A percentile compares a stretch with the other conserved stretches of the same genome.
Evolutionary conservation across 2,797 vertebrate genomes (phyloP).

Genomic region (Columba guinea): DNA sequence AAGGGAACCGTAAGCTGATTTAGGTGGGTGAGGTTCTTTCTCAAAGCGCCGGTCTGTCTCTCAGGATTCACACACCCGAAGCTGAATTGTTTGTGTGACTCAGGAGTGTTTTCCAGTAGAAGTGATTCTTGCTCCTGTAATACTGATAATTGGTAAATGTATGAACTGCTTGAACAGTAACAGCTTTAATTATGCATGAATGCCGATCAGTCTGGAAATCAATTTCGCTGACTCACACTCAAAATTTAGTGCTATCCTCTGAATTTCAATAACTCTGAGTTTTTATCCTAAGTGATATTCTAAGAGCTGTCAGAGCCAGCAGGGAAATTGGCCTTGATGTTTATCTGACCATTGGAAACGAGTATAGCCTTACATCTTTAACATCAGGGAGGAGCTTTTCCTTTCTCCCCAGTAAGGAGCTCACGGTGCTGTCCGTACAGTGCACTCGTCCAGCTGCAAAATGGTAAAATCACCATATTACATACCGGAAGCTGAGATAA

Average conservation of each 20-base stretch:
- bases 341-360: conserved; percentile 6
- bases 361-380: not conserved
- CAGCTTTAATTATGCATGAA: conserved; percentile 10
- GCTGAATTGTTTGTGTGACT: not conserved
- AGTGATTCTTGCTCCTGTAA: not conserved
- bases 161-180: not conserved
- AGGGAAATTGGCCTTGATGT: not conserved
- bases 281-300: conserved; percentile 8
- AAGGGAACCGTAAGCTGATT: not conserved
- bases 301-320: not conserved
- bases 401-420: not conserved
- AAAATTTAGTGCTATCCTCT: not conserved
- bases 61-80: not conserved
- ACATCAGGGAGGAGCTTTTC: not conserved
- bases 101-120: not conserved
- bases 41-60: not conserved
- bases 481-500: not conserved
- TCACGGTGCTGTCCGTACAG: not conserved
- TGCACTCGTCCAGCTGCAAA: not conserved
- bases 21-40: accelerated
- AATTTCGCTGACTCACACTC: not conserved
- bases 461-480: not conserved
- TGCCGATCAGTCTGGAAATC: not conserved
- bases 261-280: not conserved
- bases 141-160: not conserved